A percentile compares a stretch with the other conserved stretches of the same genome.
phyloP scores from a whole-genome alignment of 2,797 vertebrate genomes.

The Glyptemys insculpta region DNA sequence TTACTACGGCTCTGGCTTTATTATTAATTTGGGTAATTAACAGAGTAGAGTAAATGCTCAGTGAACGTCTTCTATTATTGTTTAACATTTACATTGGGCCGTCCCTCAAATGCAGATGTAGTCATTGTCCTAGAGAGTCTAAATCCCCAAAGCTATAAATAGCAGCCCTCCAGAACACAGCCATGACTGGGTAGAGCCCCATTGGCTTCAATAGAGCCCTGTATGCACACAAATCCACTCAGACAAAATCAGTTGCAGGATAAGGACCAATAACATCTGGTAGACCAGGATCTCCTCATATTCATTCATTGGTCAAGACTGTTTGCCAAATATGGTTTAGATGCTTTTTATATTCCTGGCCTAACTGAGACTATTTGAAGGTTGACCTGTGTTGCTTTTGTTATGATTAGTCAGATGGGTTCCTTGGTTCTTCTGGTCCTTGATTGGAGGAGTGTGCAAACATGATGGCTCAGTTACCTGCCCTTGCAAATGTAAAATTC shows the following conservation, averaged over 20 bases:
- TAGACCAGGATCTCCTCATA: neutral
- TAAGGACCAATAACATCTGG: neutral
- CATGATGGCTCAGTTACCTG: neutral
- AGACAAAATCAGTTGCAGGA: neutral
- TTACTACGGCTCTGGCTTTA: neutral
- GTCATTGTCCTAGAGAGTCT: neutral
- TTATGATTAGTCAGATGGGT: fast-evolving
- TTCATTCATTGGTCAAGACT: neutral
- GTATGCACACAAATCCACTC: neutral
- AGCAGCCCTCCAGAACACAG: no score
- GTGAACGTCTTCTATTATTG: neutral
- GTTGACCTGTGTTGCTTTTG: neutral
- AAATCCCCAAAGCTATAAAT: neutral
- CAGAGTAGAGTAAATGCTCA: neutral
- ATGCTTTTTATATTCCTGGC: neutral
- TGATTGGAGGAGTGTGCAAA: neutral
- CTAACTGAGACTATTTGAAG: neutral
- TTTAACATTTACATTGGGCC: neutral
- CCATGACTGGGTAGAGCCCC: neutral
- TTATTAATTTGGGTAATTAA: neutral
- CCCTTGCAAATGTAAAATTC: neutral
- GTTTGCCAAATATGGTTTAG: neutral
- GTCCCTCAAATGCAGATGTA: neutral
- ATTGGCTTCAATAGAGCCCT: neutral
- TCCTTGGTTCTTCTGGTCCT: neutral